Percentiles rank a stretch among this genome's conserved stretches.
phyloP scores from a whole-genome alignment of 1,140 invertebrate genomes.

The Coenobita brevimanus region DNA sequence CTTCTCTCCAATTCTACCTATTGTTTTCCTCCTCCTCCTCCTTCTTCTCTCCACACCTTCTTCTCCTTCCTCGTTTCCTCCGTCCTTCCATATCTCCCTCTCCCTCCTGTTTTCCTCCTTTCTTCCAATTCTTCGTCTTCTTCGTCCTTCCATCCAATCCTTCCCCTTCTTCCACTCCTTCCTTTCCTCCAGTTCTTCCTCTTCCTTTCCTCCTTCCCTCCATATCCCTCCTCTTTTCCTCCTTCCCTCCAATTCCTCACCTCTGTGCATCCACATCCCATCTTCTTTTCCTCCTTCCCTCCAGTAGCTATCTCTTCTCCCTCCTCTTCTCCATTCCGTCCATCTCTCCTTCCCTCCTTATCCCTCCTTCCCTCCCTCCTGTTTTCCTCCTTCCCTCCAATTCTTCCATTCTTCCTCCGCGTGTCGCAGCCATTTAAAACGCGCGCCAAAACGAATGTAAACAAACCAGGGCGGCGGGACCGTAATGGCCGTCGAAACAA shows the following conservation, averaged over 20 bases:
- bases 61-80: background rate
- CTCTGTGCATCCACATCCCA: background rate
- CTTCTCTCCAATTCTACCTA: background rate
- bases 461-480: background rate
- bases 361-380: background rate
- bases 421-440: background rate
- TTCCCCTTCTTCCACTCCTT: background rate
- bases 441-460: background rate
- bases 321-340: slow-evolving; percentile 9
- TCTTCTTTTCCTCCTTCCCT: background rate
- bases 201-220: background rate
- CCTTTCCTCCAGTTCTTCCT: background rate
- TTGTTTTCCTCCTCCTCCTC: slow-evolving; percentile 10
- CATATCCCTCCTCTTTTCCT: background rate
- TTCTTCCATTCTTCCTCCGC: background rate
- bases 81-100: background rate
- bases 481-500: no score
- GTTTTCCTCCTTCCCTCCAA: background rate
- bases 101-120: background rate
- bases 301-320: background rate
- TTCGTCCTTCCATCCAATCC: no score
- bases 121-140: background rate
- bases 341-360: background rate
- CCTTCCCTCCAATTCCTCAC: background rate
- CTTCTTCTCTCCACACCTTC: background rate